Percentiles rank a stretch among this genome's conserved stretches.
phyloP scores from a whole-genome alignment of 1,140 invertebrate species.

The Hylaeus anthracinus region DNA sequence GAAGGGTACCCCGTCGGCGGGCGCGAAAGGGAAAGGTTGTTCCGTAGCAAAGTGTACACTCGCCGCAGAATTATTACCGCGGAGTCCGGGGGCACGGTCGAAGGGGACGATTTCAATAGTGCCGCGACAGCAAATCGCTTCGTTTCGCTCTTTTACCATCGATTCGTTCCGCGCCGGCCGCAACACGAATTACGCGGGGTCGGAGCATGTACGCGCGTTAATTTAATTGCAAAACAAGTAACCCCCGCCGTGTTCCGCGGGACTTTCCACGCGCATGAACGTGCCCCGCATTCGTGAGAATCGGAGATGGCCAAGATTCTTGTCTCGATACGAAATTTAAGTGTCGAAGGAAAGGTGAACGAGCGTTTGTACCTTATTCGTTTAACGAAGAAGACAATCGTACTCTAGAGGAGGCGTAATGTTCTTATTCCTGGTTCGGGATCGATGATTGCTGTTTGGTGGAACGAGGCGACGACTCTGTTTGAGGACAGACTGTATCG shows the following conservation, averaged over 20 bases:
- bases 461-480: too few relatives aligned
- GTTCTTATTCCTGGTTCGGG: too few relatives aligned
- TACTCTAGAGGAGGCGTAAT: too few relatives aligned
- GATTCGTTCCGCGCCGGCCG: slow-evolving; percentile 52
- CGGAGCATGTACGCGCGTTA: slow-evolving; percentile 17
- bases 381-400: too few relatives aligned
- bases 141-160: slow-evolving; percentile 59
- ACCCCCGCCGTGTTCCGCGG: slow-evolving; percentile 6
- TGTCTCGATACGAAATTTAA: too few relatives aligned
- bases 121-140: slow-evolving; percentile 54
- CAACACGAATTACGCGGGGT: slow-evolving; percentile 53
- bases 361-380: too few relatives aligned
- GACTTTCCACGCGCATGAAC: background rate
- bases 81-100: slow-evolving; percentile 35
- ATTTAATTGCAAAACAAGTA: slow-evolving; percentile 43
- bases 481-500: too few relatives aligned
- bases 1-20: background rate
- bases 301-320: too few relatives aligned
- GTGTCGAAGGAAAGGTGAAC: too few relatives aligned
- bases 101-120: slow-evolving; percentile 50
- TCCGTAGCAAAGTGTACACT: background rate
- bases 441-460: too few relatives aligned
- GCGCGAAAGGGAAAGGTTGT: background rate
- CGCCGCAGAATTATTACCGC: background rate
- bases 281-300: too few relatives aligned